Conservation (phyloP, 2,113 vertebrate species). For the Lynx canadensis region DNA sequence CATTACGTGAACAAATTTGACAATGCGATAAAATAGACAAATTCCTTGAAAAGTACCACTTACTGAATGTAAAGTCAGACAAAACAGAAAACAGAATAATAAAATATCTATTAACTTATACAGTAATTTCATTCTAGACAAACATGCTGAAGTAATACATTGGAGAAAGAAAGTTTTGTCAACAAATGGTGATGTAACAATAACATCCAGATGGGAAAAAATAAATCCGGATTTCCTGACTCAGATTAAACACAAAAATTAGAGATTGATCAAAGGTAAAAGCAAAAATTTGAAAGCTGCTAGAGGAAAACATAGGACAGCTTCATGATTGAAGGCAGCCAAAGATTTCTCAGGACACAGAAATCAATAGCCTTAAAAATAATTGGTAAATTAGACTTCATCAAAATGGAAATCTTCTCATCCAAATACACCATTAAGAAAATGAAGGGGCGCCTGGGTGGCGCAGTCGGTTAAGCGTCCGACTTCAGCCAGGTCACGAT, state of each 20-base stretch:
- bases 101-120: not conserved
- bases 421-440: not conserved
- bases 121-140: not conserved
- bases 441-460: not conserved
- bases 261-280: not conserved
- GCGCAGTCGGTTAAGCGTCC: too few species aligned
- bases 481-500: too few species aligned
- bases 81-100: not conserved
- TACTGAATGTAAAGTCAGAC: not conserved
- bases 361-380: not conserved
- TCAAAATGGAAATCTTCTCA: not conserved
- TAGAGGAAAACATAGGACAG: not conserved
- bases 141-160: not conserved
- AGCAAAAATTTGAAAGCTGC: not conserved
- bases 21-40: not conserved
- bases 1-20: not conserved
- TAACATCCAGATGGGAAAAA: not conserved
- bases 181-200: not conserved
- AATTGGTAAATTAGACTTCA: not conserved
- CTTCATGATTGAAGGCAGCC: not conserved
- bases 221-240: not conserved
- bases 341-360: not conserved
- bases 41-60: not conserved
- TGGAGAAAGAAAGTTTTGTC: not conserved
- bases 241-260: not conserved